phyloP scores from a whole-genome alignment of 2,113 vertebrate species.

The Centropus unirufus region DNA sequence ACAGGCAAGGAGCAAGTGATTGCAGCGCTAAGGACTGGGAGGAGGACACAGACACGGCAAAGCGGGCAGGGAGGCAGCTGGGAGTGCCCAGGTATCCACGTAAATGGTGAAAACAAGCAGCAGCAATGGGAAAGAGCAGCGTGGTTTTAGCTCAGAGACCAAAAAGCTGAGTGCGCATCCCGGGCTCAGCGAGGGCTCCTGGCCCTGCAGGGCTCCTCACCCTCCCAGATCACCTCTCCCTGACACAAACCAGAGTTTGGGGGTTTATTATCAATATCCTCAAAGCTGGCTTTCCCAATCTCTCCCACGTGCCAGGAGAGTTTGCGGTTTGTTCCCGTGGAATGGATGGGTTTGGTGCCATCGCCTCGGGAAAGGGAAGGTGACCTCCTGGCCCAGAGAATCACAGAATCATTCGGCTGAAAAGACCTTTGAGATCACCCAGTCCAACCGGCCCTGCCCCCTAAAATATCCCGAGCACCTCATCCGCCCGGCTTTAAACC shows the following conservation, averaged over 20 bases:
- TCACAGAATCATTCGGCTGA: too few species aligned
- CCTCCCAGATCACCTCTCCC: not conserved
- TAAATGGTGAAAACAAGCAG: not conserved
- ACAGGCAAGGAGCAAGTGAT: not conserved
- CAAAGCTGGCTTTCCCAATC: not conserved
- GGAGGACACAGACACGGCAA: fast-evolving
- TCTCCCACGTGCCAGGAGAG: not conserved
- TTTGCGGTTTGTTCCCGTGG: not conserved
- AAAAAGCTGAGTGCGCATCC: not conserved
- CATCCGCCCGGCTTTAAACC: too few species aligned
- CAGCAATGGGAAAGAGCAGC: not conserved
- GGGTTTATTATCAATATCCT: not conserved
- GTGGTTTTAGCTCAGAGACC: not conserved
- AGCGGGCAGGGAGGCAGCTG: not conserved
- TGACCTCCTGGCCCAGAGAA: not conserved
- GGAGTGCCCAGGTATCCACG: not conserved
- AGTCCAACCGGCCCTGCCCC: too few species aligned
- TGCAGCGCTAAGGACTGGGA: not conserved
- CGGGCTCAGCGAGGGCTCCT: not conserved
- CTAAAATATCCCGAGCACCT: too few species aligned
- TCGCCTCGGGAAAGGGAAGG: not conserved
- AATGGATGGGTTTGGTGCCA: not conserved
- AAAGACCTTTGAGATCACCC: too few species aligned
- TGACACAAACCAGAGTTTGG: not conserved
- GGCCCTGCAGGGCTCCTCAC: not conserved